These are phyloP conservation scores for Syngnathus acus DNA, from an alignment of 2,797 vertebrate species.

Conservation along the genomic window DNA sequence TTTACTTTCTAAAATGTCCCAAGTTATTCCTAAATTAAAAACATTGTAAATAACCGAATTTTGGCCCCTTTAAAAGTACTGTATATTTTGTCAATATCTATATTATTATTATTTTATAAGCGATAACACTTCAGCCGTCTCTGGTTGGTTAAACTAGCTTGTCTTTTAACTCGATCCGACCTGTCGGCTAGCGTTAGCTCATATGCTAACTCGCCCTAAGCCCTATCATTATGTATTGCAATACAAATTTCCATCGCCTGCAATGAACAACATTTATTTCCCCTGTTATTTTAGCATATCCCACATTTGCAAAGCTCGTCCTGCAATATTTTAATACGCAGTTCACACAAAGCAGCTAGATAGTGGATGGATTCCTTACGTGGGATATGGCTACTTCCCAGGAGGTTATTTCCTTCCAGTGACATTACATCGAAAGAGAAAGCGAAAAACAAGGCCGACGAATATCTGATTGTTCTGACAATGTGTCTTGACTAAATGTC, in stretches of 20 bases:
- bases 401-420: neutral
- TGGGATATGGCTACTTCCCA: constrained; percentile 21
- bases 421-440: neutral
- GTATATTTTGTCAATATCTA: neutral
- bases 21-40: too few species aligned
- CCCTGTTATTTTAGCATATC: neutral
- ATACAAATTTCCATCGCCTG: neutral
- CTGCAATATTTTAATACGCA: neutral
- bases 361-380: neutral
- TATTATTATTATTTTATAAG: neutral
- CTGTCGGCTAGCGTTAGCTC: constrained; percentile 22
- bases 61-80: neutral
- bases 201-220: constrained; percentile 15
- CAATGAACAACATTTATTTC: neutral
- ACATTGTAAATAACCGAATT: too few species aligned
- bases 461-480: neutral
- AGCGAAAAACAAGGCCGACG: neutral
- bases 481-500: neutral
- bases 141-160: constrained; percentile 38
- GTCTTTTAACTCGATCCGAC: constrained; percentile 55
- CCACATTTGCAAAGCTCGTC: neutral
- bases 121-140: neutral
- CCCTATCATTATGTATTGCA: neutral
- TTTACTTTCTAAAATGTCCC: too few species aligned
- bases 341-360: neutral